Evolutionary conservation across 2,113 vertebrate genomes (phyloP).

Genomic region (Coptodon bakossiorum): DNA sequence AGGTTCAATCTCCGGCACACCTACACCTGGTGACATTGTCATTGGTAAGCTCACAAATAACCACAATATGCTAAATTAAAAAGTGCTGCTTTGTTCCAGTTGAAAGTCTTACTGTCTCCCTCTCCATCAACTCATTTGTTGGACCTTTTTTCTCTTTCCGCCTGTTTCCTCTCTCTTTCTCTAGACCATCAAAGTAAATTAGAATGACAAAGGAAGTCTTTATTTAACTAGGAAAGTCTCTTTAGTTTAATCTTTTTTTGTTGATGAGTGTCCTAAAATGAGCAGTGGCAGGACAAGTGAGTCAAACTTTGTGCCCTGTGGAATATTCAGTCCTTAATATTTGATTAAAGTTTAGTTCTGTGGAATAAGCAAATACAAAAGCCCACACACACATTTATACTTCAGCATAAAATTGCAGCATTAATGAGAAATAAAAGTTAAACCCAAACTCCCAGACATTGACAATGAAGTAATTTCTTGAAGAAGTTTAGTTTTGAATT

Average conservation of each 20-base stretch:
- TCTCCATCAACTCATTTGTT: neutral
- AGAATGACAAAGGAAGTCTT: neutral
- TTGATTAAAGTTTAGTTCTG: neutral
- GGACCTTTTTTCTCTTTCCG: neutral
- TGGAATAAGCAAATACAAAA: neutral
- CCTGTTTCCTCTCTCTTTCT: neutral
- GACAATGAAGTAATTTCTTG: neutral
- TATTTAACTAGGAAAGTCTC: neutral
- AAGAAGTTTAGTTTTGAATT: neutral
- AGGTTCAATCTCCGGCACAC: constrained; percentile 86
- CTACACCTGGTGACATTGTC: constrained; percentile 83
- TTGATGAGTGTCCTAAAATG: neutral
- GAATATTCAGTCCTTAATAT: neutral
- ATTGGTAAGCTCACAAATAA: constrained; percentile 71
- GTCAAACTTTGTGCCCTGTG: neutral
- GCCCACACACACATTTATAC: neutral
- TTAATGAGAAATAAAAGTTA: neutral
- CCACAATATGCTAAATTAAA: neutral
- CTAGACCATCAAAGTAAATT: neutral
- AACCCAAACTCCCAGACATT: neutral
- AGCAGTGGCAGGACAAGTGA: neutral
- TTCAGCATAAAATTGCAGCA: neutral
- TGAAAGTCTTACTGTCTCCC: neutral
- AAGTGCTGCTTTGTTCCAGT: neutral
- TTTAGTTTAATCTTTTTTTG: neutral